A percentile compares a stretch with the other conserved stretches of the same genome.
Conservation (phyloP, 2,797 vertebrate species). For the Propithecus perrieri region DNA sequence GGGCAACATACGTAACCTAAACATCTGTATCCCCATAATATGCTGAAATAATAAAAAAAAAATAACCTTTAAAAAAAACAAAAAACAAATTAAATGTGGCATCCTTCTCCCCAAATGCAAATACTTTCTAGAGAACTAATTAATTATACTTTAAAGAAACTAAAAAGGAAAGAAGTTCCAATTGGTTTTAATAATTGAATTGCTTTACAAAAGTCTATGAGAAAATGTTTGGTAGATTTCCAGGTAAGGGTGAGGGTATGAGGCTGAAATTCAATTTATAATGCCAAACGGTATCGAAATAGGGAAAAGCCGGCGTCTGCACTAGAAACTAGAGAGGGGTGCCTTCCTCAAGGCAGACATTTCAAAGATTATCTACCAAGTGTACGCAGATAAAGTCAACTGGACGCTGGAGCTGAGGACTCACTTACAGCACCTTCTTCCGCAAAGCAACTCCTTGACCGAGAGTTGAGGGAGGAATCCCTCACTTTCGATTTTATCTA, state of each 20-base stretch:
- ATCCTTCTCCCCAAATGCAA: slow-evolving; percentile 16
- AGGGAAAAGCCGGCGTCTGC: background rate
- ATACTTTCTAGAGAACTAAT: slow-evolving; percentile 36
- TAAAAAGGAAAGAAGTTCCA: slow-evolving; percentile 16
- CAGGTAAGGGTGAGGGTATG: background rate
- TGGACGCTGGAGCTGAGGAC: background rate
- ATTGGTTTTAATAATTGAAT: slow-evolving; percentile 67
- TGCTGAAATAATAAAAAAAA: too few relatives aligned
- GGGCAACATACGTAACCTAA: too few relatives aligned
- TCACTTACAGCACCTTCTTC: background rate
- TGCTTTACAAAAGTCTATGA: slow-evolving; percentile 54
- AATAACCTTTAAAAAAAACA: too few relatives aligned
- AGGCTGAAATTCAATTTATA: slow-evolving; percentile 39
- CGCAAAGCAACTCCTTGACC: background rate
- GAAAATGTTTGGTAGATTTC: slow-evolving; percentile 60
- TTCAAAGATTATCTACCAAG: background rate
- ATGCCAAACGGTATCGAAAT: background rate
- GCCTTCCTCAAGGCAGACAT: background rate
- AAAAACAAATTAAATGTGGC: slow-evolving; percentile 26
- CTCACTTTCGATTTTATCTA: background rate
- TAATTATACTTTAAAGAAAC: slow-evolving; percentile 35
- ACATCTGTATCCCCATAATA: too few relatives aligned
- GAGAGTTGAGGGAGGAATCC: background rate
- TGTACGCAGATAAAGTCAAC: background rate
- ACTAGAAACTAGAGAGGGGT: background rate